These are phyloP conservation scores for Conops quadrifasciatus DNA, from an alignment of 2,888 invertebrate species.

Conservation along the genomic window DNA sequence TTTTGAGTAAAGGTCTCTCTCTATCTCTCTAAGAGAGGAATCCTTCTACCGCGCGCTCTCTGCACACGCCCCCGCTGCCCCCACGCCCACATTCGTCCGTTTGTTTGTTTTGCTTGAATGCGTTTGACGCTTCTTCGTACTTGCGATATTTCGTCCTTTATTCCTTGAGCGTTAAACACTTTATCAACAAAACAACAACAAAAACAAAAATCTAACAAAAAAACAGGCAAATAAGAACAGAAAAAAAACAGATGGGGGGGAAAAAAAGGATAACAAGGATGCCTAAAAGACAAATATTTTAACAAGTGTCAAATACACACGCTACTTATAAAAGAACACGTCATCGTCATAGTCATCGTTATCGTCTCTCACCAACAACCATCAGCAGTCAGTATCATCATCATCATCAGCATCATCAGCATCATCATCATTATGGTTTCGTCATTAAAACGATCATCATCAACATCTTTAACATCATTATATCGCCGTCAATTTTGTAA, in stretches of 20 bases:
- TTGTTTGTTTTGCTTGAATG: conserved; percentile 36
- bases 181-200: conserved; percentile 11
- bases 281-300: conserved; percentile 64
- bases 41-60: not conserved
- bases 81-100: too few relatives aligned
- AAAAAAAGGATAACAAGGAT: conserved; percentile 48
- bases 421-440: not conserved
- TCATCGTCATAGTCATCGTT: not conserved
- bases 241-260: conserved; percentile 20
- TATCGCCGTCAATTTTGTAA: conserved; percentile 35
- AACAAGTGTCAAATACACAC: conserved; percentile 67
- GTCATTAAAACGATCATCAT: not conserved
- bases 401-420: not conserved
- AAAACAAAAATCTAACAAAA: not conserved
- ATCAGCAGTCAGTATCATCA: not conserved
- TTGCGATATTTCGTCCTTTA: conserved; percentile 10
- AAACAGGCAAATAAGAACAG: conserved; percentile 9
- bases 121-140: conserved; percentile 18
- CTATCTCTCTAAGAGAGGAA: too few relatives aligned
- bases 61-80: not conserved
- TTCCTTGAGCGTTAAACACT: conserved; percentile 36
- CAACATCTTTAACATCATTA: conserved; percentile 26
- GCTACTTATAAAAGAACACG: conserved; percentile 55
- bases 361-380: not conserved
- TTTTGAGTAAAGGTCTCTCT: conserved; percentile 25